These are phyloP conservation scores for Platycheirus albimanus DNA, from an alignment of 2,888 invertebrate species.

Conservation along the genomic window DNA sequence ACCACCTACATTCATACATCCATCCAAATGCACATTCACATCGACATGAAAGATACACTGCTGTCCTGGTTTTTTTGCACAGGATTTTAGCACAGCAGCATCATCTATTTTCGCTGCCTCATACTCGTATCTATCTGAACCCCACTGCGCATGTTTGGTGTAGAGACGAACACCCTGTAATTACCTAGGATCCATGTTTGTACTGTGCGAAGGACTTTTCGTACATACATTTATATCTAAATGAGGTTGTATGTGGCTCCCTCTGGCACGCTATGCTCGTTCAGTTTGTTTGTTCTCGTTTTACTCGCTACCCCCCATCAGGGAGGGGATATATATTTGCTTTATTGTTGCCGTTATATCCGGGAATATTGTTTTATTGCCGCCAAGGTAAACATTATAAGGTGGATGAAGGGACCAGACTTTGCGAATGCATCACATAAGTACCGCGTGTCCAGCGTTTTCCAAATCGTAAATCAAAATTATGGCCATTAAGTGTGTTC, in stretches of 20 bases:
- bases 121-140: neutral
- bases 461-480: constrained; percentile 19
- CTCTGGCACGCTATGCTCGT: too few relatives aligned
- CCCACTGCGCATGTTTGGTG: constrained; percentile 60
- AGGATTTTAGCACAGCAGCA: constrained; percentile 1
- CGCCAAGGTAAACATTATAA: neutral
- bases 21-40: neutral
- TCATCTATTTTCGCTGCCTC: constrained; percentile 49
- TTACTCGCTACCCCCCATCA: too few relatives aligned
- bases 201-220: constrained; percentile 48
- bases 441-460: neutral
- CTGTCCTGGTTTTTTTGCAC: constrained; percentile 48
- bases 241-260: too few relatives aligned
- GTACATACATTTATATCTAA: neutral
- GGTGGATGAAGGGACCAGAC: neutral
- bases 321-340: neutral
- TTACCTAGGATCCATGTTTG: constrained; percentile 47
- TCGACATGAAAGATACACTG: constrained; percentile 11
- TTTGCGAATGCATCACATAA: neutral
- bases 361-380: constrained; percentile 24
- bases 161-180: constrained; percentile 48
- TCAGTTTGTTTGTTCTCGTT: too few relatives aligned
- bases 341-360: constrained; percentile 19
- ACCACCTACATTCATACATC: neutral
- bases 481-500: constrained; percentile 11